Evolutionary conservation across 2,888 invertebrate species (phyloP).

Genomic region (Oegoconia quadripuncta): DNA sequence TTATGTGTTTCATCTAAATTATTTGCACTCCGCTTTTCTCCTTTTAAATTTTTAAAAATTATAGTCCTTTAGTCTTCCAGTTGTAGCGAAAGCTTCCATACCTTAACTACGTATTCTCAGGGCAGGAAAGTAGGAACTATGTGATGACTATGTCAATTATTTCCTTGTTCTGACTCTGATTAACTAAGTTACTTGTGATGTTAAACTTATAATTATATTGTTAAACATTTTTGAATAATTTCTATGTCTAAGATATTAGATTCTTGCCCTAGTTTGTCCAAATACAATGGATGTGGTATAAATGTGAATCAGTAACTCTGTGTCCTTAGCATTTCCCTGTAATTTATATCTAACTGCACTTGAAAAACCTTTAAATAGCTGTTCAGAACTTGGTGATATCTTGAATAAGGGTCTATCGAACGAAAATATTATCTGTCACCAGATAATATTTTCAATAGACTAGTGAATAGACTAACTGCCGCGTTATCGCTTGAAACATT

Average conservation of each 20-base stretch:
- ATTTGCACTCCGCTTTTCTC: conserved; percentile 62
- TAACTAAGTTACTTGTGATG: conserved; percentile 42
- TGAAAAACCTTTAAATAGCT: conserved; percentile 28
- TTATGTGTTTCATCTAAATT: conserved; percentile 42
- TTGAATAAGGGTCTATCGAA: too few species aligned
- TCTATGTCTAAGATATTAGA: too few species aligned
- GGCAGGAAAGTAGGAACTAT: conserved; percentile 71
- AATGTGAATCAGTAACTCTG: conserved; percentile 68
- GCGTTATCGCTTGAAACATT: too few species aligned
- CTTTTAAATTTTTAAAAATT: conserved; percentile 42
- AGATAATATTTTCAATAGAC: too few species aligned
- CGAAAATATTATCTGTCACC: too few species aligned
- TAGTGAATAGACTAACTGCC: too few species aligned
- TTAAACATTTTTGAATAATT: conserved; percentile 33
- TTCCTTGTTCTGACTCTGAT: conserved; percentile 63
- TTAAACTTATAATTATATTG: conserved; percentile 19
- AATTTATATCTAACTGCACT: conserved; percentile 49
- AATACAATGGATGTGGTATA: conserved; percentile 69
- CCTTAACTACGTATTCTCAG: conserved; percentile 48
- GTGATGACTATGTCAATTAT: conserved; percentile 79
- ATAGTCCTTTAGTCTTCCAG: conserved; percentile 72
- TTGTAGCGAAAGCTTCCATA: conserved; percentile 63
- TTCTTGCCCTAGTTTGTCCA: conserved; percentile 60
- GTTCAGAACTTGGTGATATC: too few species aligned
- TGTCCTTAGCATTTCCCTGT: conserved; percentile 64